Base-by-base conservation (phyloP, 2,113 vertebrate species). In the Erythrocercus mccallii region DNA sequence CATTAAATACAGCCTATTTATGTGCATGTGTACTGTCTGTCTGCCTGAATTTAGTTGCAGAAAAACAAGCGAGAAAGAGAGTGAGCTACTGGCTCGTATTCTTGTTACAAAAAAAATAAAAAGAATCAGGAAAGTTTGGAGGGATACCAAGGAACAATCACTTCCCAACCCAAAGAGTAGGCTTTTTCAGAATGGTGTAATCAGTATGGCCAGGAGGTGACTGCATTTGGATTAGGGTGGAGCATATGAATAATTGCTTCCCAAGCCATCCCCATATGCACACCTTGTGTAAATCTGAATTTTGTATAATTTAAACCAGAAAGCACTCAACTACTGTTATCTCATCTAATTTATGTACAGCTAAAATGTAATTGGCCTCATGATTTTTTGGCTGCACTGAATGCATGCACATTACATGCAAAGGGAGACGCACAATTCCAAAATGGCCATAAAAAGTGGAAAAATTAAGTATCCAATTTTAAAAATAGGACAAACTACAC, bases 331-430 rank as follows among this genome's bases (percentile, higher is more conserved):
- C 92, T 97, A 90, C 86, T 93, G 96, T 86, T 96, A 94, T 95
- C 93, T 95, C 96, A 96, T 95, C 85, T 93, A 95, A 95, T 95
- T 96, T 96, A 96, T 92, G 93, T 94, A 87, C 94, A 93, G 93
- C 78, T 95, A 94, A 92, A 92, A 88, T 88, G 95, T 95, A 96
- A 81, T 96, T 92, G 86, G 94, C 78, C 70, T 93, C 91, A 91
- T 70, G 86, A 89, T 91, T 88, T 95, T 93, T 96, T 97, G 97
- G 97, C 96, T 97, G 86, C 60, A 91, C 23, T 31, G 85, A 81
- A 81, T 86, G 30, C 48, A 86, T 92, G 69, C 74, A 64, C 24
- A 72, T 50, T 86, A 66, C 87, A 95, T 94, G 90, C 90, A 95
- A 82, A 89, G 91, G 87, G 94, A 95, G 71, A 90, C 58, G 86